A percentile compares a stretch with the other conserved stretches of the same genome.
These are phyloP conservation scores for Lemur catta DNA, from an alignment of 2,797 vertebrate species.

Conservation along the genomic window DNA sequence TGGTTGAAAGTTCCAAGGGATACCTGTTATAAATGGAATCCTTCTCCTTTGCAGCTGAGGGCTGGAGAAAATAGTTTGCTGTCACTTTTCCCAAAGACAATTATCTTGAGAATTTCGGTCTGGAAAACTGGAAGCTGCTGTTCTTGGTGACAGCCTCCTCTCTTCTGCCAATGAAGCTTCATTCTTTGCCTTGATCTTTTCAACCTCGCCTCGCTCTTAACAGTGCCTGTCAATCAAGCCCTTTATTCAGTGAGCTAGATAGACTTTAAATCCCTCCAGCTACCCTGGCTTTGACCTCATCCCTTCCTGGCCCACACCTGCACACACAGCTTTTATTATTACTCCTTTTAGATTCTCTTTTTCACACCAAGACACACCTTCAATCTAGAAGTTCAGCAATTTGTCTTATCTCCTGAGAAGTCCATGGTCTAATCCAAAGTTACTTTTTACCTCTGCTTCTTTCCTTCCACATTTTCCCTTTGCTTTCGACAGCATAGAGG, in stretches of 20 bases:
- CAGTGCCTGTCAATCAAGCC: not conserved
- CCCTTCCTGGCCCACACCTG: not conserved
- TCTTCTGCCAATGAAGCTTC: not conserved
- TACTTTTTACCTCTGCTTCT: not conserved
- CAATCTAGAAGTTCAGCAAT: not conserved
- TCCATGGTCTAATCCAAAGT: not conserved
- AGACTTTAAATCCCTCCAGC: not conserved
- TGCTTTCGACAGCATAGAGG: not conserved
- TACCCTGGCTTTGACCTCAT: not conserved
- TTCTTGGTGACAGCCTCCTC: not conserved
- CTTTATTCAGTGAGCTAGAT: not conserved
- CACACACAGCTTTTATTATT: not conserved
- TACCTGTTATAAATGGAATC: not conserved
- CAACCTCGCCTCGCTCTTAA: not conserved
- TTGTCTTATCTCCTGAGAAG: not conserved
- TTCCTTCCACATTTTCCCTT: not conserved
- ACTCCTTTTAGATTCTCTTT: not conserved
- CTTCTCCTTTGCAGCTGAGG: not conserved
- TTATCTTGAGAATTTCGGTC: not conserved
- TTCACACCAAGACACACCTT: not conserved
- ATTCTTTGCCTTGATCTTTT: not conserved
- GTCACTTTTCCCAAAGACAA: not conserved
- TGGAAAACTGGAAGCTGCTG: not conserved
- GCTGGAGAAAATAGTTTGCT: slow-evolving; percentile 40
- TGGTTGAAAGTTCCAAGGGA: not conserved